A percentile compares a stretch with the other conserved stretches of the same genome.
Conservation (phyloP, 2,113 vertebrate species). For the Hippopotamus amphibius region DNA sequence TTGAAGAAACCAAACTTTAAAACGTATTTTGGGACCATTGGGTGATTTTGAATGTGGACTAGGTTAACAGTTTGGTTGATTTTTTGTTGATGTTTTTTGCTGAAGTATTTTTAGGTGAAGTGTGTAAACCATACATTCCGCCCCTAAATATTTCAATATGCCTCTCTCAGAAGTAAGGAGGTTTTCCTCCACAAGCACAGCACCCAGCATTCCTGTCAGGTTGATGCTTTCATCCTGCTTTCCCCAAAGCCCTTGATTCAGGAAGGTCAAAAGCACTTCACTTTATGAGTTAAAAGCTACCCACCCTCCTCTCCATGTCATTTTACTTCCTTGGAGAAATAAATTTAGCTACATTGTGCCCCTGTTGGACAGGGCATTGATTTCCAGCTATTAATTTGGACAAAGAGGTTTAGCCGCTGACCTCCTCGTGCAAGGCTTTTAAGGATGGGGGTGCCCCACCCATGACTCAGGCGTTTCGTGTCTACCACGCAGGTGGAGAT, state of each 20-base stretch:
- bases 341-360: not conserved
- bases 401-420: not conserved
- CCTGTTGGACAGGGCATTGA: not conserved
- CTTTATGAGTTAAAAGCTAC: not conserved
- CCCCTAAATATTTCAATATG: not conserved
- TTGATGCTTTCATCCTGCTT: not conserved
- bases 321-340: not conserved
- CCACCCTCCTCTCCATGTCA: not conserved
- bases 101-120: not conserved
- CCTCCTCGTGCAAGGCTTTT: fast-evolving
- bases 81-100: not conserved
- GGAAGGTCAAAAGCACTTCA: not conserved
- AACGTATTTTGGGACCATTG: not conserved
- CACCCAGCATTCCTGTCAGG: fast-evolving
- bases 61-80: not conserved
- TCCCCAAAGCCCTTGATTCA: fast-evolving
- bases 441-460: not conserved
- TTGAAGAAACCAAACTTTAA: not conserved
- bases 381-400: not conserved
- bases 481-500: fast-evolving
- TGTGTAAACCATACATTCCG: not conserved
- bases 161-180: not conserved
- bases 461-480: fast-evolving
- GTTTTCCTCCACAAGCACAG: fast-evolving
- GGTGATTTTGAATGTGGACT: not conserved